Percentiles rank a stretch among this genome's conserved stretches.
phyloP scores from a whole-genome alignment of 2,113 vertebrate genomes.

The Ginglymostoma cirratum region DNA sequence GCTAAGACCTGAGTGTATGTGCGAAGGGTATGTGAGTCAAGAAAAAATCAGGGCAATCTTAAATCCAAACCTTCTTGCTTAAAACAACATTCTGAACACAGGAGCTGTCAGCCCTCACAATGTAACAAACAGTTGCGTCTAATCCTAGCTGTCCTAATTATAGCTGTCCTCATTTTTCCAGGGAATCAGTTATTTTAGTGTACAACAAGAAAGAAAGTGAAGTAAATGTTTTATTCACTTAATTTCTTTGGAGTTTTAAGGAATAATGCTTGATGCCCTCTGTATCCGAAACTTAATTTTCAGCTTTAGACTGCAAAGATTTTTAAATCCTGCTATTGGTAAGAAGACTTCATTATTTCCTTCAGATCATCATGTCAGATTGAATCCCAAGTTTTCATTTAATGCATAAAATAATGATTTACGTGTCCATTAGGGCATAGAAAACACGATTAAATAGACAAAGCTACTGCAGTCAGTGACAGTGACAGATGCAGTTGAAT shows the following conservation, averaged over 20 bases:
- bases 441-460: not conserved
- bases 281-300: not conserved
- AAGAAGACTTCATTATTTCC: not conserved
- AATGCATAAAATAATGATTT: not conserved
- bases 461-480: not conserved
- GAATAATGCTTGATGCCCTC: not conserved
- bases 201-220: not conserved
- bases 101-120: not conserved
- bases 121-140: not conserved
- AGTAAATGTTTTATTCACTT: conserved; percentile 21
- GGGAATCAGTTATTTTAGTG: not conserved
- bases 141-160: conserved; percentile 2
- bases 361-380: not conserved
- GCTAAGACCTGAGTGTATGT: not conserved
- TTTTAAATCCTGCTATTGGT: not conserved
- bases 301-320: not conserved
- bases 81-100: not conserved
- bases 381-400: not conserved
- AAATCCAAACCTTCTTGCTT: not conserved
- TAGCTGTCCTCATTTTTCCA: conserved; percentile 6
- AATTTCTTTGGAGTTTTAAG: not conserved
- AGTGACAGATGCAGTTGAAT: not conserved
- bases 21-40: not conserved
- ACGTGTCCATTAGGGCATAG: not conserved
- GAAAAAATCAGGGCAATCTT: not conserved